A percentile compares a stretch with the other conserved stretches of the same genome.
phyloP scores from a whole-genome alignment of 2,797 vertebrate species.

The Micrastur ruficollis region DNA sequence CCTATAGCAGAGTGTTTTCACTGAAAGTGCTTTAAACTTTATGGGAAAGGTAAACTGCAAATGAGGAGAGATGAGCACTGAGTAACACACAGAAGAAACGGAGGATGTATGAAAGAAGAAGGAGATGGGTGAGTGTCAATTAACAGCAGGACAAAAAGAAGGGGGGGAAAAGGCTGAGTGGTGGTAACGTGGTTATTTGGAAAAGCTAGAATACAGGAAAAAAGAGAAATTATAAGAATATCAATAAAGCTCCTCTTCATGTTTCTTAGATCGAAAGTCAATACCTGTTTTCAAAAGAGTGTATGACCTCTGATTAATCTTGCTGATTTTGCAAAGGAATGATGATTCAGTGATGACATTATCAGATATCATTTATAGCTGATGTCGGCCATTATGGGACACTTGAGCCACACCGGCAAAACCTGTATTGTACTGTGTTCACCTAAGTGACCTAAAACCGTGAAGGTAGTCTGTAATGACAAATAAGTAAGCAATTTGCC shows the following conservation, averaged over 20 bases:
- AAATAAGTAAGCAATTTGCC: not conserved
- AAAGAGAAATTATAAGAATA: not conserved
- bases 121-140: not conserved
- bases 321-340: not conserved
- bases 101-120: not conserved
- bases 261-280: not conserved
- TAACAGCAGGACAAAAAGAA: not conserved
- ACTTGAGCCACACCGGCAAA: not conserved
- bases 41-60: not conserved
- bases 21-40: not conserved
- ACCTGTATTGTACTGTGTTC: not conserved
- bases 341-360: not conserved
- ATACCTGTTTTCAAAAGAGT: not conserved
- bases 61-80: not conserved
- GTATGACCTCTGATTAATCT: not conserved
- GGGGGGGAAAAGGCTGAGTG: not conserved
- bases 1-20: not conserved
- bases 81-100: not conserved
- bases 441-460: not conserved
- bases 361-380: not conserved
- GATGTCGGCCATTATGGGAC: not conserved
- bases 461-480: not conserved
- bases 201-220: not conserved
- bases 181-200: not conserved
- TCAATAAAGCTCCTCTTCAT: not conserved